Percentiles rank a stretch among this genome's conserved stretches.
phyloP scores from a whole-genome alignment of 2,888 invertebrate genomes.

The Anthoptus insignis region DNA sequence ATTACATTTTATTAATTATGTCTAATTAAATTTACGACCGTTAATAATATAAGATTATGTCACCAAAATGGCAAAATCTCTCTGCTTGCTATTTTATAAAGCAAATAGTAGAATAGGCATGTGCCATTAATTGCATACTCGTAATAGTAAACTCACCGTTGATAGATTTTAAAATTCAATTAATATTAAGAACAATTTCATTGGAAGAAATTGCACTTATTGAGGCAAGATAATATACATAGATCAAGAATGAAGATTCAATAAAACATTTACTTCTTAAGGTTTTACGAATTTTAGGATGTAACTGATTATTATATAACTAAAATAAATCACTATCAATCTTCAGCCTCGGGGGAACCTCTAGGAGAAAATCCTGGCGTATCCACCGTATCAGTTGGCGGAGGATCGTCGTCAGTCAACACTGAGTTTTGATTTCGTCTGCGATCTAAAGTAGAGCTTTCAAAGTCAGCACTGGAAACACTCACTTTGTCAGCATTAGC shows the following conservation, averaged over 20 bases:
- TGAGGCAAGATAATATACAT: slow-evolving; percentile 29
- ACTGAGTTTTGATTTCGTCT: slow-evolving; percentile 64
- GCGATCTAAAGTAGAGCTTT: slow-evolving; percentile 71
- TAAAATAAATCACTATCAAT: slow-evolving; percentile 63
- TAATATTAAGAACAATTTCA: slow-evolving; percentile 21
- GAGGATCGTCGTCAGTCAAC: slow-evolving; percentile 57
- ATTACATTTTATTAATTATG: slow-evolving; percentile 28
- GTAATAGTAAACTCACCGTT: background rate
- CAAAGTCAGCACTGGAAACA: slow-evolving; percentile 53
- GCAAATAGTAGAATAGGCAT: slow-evolving; percentile 18
- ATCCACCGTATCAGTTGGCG: slow-evolving; percentile 50
- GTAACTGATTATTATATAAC: slow-evolving; percentile 11
- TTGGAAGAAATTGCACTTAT: slow-evolving; percentile 12
- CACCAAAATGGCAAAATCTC: slow-evolving; percentile 21
- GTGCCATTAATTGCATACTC: slow-evolving; percentile 1
- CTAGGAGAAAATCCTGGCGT: slow-evolving; percentile 60
- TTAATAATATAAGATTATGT: slow-evolving; percentile 12
- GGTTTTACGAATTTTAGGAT: slow-evolving; percentile 25
- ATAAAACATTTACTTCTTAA: slow-evolving; percentile 33
- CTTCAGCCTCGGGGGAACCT: slow-evolving; percentile 72
- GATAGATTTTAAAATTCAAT: slow-evolving; percentile 10
- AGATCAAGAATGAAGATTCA: slow-evolving; percentile 17
- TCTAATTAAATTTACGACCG: slow-evolving; percentile 28
- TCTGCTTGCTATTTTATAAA: slow-evolving; percentile 16
- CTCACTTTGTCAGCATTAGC: slow-evolving; percentile 51